phyloP scores from a whole-genome alignment of 2,888 invertebrate species.

The Hydraecia micacea region DNA sequence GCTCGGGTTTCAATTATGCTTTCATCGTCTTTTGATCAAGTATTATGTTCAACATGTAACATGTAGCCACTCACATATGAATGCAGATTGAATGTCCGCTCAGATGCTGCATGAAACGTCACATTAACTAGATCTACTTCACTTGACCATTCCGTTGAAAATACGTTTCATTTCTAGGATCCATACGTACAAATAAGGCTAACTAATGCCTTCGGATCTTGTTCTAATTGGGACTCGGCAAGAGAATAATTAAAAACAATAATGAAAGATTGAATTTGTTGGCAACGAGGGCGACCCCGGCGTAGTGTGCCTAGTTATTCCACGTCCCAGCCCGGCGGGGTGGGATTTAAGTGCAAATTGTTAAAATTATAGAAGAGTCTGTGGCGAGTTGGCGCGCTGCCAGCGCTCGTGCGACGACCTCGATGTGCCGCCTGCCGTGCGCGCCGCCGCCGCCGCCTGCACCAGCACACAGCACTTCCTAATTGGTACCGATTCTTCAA shows the following conservation, averaged over 20 bases:
- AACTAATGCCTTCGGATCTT: neutral
- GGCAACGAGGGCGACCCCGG: conserved; percentile 36
- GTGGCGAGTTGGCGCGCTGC: conserved; percentile 77
- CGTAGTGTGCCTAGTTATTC: conserved; percentile 35
- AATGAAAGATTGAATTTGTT: conserved; percentile 43
- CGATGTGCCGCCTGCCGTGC: conserved; percentile 63
- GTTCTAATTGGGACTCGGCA: conserved; percentile 7
- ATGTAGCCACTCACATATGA: conserved; percentile 58
- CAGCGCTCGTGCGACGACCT: conserved; percentile 79
- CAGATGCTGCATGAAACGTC: conserved; percentile 19
- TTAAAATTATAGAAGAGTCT: conserved; percentile 79
- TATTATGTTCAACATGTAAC: conserved; percentile 54
- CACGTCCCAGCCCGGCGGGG: conserved; percentile 53
- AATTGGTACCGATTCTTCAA: conserved; percentile 77
- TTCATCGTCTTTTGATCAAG: conserved; percentile 73
- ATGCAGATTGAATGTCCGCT: conserved; percentile 52
- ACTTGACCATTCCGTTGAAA: neutral
- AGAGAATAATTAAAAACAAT: conserved; percentile 48
- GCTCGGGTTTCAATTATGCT: conserved; percentile 80
- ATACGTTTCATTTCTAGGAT: conserved; percentile 1
- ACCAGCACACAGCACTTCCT: conserved; percentile 70
- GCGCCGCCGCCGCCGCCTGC: conserved; percentile 1
- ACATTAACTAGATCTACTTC: conserved; percentile 18
- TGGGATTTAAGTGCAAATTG: conserved; percentile 77
- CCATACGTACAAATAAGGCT: neutral